phyloP scores from a whole-genome alignment of 2,888 invertebrate genomes.

The Drosophila rubida region DNA sequence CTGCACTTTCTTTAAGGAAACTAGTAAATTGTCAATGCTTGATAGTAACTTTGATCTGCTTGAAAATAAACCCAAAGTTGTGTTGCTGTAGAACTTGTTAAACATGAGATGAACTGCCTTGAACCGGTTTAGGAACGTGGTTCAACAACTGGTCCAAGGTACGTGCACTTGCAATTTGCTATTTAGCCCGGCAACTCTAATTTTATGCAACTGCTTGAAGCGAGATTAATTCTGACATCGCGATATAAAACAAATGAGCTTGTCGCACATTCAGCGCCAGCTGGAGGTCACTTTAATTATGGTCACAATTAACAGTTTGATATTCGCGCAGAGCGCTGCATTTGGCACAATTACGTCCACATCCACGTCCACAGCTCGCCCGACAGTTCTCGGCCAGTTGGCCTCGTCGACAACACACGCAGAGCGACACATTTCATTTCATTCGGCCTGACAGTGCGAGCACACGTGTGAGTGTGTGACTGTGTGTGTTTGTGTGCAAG shows the following conservation, averaged over 20 bases:
- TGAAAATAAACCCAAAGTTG: too few relatives aligned
- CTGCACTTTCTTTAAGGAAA: too few relatives aligned
- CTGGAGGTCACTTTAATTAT: constrained; percentile 75
- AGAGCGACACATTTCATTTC: constrained; percentile 60
- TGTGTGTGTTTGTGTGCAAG: constrained; percentile 6
- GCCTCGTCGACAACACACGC: background rate
- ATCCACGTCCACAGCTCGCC: background rate
- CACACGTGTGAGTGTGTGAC: background rate
- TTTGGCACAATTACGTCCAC: constrained; percentile 46
- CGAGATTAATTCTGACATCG: background rate
- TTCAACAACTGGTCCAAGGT: background rate
- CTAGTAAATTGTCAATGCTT: too few relatives aligned
- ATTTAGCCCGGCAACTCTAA: background rate
- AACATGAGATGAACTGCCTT: background rate
- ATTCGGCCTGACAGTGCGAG: constrained; percentile 47
- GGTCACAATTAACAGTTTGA: constrained; percentile 76
- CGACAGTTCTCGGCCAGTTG: background rate
- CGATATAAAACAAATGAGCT: constrained; percentile 36
- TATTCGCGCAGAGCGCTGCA: constrained; percentile 38
- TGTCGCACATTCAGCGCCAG: constrained; percentile 32
- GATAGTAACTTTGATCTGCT: too few relatives aligned
- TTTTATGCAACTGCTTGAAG: background rate
- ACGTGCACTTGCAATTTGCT: background rate
- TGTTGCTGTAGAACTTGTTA: too few relatives aligned
- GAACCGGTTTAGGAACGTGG: background rate